A percentile compares a stretch with the other conserved stretches of the same genome.
Evolutionary conservation across 2,888 invertebrate genomes (phyloP).

Genomic region (Listrodromus nycthemerus): DNA sequence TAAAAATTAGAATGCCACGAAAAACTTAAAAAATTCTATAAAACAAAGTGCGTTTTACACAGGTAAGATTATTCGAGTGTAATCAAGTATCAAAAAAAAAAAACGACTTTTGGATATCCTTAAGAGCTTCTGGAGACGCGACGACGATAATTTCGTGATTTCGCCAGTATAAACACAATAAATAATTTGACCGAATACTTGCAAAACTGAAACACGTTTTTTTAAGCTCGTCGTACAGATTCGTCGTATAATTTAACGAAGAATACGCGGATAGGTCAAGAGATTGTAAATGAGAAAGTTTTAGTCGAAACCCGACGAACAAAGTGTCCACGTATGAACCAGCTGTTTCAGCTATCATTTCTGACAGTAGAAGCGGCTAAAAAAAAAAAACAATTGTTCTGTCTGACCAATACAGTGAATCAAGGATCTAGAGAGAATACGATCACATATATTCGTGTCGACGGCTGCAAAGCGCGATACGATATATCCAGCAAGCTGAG

Average conservation of each 20-base stretch:
- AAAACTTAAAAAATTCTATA: no score
- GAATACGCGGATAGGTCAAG: not conserved
- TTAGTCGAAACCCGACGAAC: not conserved
- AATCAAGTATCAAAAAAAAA: no score
- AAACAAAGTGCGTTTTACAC: no score
- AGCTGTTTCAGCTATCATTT: not conserved
- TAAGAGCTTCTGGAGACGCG: not conserved
- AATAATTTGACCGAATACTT: not conserved
- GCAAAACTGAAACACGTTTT: not conserved
- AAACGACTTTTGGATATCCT: no score
- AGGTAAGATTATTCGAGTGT: no score
- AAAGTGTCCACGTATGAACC: conserved; percentile 13
- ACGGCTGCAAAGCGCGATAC: conserved; percentile 59
- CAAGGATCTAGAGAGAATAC: conserved; percentile 12
- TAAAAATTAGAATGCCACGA: no score
- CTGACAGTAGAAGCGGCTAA: conserved; percentile 18
- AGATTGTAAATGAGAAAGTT: not conserved
- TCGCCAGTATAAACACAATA: not conserved
- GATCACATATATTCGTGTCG: conserved; percentile 38
- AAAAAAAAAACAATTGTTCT: not conserved
- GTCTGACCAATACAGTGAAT: conserved; percentile 9
- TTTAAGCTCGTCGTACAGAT: not conserved
- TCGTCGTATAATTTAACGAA: not conserved
- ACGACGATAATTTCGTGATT: not conserved
- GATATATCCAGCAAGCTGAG: conserved; percentile 56